Percentiles rank a stretch among this genome's conserved stretches.
phyloP scores from a whole-genome alignment of 2,888 invertebrate species.

The Gastracanthus pulcherrimus region DNA sequence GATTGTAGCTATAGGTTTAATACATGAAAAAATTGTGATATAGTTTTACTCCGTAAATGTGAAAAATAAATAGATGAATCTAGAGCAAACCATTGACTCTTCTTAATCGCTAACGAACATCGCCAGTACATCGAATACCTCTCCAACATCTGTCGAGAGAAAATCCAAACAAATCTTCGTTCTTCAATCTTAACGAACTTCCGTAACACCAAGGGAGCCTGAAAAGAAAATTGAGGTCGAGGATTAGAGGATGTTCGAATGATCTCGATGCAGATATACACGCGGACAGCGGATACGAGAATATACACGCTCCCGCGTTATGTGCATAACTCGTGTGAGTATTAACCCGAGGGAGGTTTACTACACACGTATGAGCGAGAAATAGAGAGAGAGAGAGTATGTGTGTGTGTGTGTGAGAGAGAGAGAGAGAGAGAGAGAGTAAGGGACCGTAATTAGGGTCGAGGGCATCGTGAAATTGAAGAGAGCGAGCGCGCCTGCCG shows the following conservation, averaged over 20 bases:
- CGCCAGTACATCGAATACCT: background rate
- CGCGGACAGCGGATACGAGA: background rate
- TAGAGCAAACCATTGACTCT: background rate
- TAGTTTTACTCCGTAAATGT: too few relatives aligned
- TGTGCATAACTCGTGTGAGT: background rate
- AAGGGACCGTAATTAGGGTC: slow-evolving; percentile 39
- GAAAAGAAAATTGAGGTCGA: background rate
- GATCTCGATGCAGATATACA: background rate
- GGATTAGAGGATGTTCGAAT: background rate
- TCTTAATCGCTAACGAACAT: background rate
- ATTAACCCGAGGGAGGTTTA: background rate
- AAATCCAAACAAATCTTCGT: background rate
- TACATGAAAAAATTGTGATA: too few relatives aligned
- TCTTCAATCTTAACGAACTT: background rate
- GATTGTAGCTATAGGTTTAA: too few relatives aligned
- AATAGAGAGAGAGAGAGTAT: background rate
- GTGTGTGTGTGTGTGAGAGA: too few relatives aligned
- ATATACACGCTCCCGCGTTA: too few relatives aligned
- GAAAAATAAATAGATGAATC: too few relatives aligned
- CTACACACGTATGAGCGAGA: background rate
- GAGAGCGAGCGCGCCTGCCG: background rate
- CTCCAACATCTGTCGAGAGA: background rate
- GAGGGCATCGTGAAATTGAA: slow-evolving; percentile 36
- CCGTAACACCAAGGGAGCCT: background rate
- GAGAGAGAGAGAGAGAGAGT: background rate